phyloP scores from a whole-genome alignment of 1,140 invertebrate genomes.

The Lasioglossum albipes region DNA sequence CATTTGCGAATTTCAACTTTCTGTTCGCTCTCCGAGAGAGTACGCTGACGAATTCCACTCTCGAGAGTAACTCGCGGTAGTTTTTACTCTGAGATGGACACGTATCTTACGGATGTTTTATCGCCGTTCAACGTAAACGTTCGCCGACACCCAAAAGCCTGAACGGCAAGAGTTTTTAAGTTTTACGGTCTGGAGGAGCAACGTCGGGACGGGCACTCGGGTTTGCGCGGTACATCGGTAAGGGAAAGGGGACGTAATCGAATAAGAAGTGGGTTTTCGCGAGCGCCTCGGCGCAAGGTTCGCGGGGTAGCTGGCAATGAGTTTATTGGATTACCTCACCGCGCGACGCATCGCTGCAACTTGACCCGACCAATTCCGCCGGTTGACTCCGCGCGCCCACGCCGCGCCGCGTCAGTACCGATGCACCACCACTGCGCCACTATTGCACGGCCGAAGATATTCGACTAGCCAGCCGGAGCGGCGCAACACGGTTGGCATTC shows the following conservation, averaged over 20 bases:
- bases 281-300: constrained; percentile 35
- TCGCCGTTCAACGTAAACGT: no score
- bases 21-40: no score
- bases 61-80: no score
- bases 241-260: constrained; percentile 37
- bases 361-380: constrained; percentile 74
- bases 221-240: not conserved
- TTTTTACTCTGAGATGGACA: no score
- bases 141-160: no score
- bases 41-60: no score
- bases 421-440: no score
- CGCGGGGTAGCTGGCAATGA: constrained; percentile 47
- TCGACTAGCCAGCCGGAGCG: constrained; percentile 12
- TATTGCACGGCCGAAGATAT: not conserved
- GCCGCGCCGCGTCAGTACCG: not conserved
- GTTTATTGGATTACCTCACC: constrained; percentile 71
- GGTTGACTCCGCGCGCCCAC: constrained; percentile 68
- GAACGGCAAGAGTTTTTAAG: not conserved
- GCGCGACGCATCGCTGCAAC: constrained; percentile 60
- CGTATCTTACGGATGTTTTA: no score
- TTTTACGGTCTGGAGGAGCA: not conserved
- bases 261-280: constrained; percentile 38
- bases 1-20: no score
- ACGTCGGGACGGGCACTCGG: not conserved
- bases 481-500: constrained; percentile 60